These are phyloP conservation scores for Drosophila nikananu DNA, from an alignment of 1,140 invertebrate species.

Conservation along the genomic window DNA sequence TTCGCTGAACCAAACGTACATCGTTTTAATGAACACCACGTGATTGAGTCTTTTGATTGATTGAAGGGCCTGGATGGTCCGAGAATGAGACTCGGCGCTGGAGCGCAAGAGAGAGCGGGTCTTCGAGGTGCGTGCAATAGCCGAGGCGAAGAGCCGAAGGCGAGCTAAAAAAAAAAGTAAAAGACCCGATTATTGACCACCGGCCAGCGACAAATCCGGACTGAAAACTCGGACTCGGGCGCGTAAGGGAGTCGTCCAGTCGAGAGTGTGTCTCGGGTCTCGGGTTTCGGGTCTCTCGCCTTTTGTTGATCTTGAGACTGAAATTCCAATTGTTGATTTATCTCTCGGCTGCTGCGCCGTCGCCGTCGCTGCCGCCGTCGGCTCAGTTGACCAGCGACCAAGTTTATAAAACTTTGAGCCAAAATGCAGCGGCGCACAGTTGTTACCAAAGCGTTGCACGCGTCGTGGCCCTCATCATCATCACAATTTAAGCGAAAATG, in stretches of 20 bases:
- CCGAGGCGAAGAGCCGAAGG: constrained; percentile 35
- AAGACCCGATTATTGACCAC: constrained; percentile 30
- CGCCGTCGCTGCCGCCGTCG: constrained; percentile 7
- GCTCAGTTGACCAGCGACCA: constrained; percentile 71
- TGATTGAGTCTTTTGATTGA: constrained; percentile 18
- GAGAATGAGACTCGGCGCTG: constrained; percentile 11
- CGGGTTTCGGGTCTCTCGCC: constrained; percentile 34
- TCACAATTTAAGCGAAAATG: constrained; percentile 43
- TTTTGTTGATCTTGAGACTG: constrained; percentile 78
- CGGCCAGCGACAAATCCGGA: constrained; percentile 30
- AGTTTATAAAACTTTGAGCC: constrained; percentile 83
- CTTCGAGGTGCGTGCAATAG: constrained; percentile 32
- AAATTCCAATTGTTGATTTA: constrained; percentile 79
- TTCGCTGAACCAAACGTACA: neutral
- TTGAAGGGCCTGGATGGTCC: constrained; percentile 38
- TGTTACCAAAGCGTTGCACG: constrained; percentile 78
- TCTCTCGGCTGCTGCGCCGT: constrained; percentile 61
- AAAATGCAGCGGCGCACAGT: constrained; percentile 81
- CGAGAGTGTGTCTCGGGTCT: constrained; percentile 20
- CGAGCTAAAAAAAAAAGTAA: constrained; percentile 16
- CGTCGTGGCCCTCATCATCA: constrained; percentile 60
- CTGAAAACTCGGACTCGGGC: constrained; percentile 34
- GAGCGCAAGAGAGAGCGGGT: constrained; percentile 7
- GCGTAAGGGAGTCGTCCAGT: constrained; percentile 30
- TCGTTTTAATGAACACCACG: neutral